Conservation (phyloP, 1,140 invertebrate species). For the Achatina immaculata region DNA sequence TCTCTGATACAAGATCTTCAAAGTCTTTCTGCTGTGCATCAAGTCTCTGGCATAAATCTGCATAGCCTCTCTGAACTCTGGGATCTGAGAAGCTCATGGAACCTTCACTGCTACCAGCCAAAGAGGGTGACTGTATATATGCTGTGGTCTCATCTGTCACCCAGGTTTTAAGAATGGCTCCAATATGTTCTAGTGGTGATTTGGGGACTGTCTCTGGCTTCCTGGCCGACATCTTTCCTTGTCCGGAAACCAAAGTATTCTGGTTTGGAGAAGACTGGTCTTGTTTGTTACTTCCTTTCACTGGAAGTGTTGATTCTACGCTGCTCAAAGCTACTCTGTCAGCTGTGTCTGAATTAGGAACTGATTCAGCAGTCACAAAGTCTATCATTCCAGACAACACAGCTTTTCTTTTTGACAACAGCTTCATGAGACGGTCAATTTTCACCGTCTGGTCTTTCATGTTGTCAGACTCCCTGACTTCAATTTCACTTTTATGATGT, state of each 20-base stretch:
- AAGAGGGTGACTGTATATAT: slow-evolving; percentile 8
- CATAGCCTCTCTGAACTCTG: slow-evolving; percentile 43
- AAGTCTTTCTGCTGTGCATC: slow-evolving; percentile 46
- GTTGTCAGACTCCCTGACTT: background rate
- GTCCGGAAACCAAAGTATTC: background rate
- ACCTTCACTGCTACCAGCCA: slow-evolving; percentile 28
- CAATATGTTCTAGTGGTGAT: slow-evolving; percentile 28
- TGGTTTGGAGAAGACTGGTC: background rate
- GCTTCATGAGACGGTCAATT: slow-evolving; percentile 43
- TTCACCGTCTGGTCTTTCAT: slow-evolving; percentile 20
- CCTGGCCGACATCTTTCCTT: background rate
- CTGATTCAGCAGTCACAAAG: slow-evolving; percentile 28
- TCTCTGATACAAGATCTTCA: slow-evolving; percentile 38
- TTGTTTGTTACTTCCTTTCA: background rate
- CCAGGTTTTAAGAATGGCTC: slow-evolving; percentile 37
- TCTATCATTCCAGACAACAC: slow-evolving; percentile 48
- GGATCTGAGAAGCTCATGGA: slow-evolving; percentile 16
- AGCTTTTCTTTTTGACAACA: slow-evolving; percentile 48
- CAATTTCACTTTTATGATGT: background rate
- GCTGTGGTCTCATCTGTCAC: slow-evolving; percentile 36
- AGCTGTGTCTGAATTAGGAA: background rate
- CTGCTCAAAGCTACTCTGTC: background rate
- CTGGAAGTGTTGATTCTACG: no score
- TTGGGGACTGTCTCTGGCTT: background rate
- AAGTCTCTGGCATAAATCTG: slow-evolving; percentile 41